A percentile compares a stretch with the other conserved stretches of the same genome.
Conservation (phyloP, 2,797 vertebrate genomes). For the Philypnodon macrostomus region DNA sequence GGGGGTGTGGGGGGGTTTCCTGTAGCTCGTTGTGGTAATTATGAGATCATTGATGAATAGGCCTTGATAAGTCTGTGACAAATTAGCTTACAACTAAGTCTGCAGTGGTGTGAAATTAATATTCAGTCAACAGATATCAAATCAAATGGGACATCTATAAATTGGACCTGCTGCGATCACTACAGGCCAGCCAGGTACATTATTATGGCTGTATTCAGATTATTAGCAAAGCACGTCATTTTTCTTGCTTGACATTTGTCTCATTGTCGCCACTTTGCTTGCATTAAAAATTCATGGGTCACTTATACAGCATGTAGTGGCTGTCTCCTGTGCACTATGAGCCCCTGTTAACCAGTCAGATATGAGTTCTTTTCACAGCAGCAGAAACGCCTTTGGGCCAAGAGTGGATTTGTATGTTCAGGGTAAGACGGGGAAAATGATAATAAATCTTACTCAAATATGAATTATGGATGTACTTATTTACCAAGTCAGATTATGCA, state of each 20-base stretch:
- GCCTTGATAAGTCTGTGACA: conserved; percentile 52
- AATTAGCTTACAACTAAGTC: conserved; percentile 50
- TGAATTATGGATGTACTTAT: conserved; percentile 78
- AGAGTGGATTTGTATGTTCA: conserved; percentile 75
- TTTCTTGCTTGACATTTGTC: conserved; percentile 57
- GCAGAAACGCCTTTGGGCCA: conserved; percentile 60
- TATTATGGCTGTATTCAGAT: conserved; percentile 7
- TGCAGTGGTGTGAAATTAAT: conserved; percentile 37
- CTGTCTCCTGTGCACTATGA: conserved; percentile 63
- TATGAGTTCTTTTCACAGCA: conserved; percentile 74
- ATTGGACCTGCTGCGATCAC: conserved; percentile 21
- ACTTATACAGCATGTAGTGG: conserved; percentile 72
- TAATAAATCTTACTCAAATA: conserved; percentile 64
- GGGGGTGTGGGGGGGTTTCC: conserved; percentile 52
- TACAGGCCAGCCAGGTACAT: conserved; percentile 7
- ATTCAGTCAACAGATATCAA: conserved; percentile 26
- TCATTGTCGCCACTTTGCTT: conserved; percentile 69
- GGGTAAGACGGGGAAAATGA: conserved; percentile 64
- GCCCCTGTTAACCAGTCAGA: conserved; percentile 72
- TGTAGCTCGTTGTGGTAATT: conserved; percentile 68
- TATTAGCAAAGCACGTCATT: conserved; percentile 23
- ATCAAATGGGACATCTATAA: conserved; percentile 28
- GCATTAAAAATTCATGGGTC: conserved; percentile 77
- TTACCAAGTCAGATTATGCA: conserved; percentile 70
- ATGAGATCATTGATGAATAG: conserved; percentile 50